Base-by-base conservation (phyloP, 1,140 invertebrate species). In the Aradophagus sp. region DNA sequence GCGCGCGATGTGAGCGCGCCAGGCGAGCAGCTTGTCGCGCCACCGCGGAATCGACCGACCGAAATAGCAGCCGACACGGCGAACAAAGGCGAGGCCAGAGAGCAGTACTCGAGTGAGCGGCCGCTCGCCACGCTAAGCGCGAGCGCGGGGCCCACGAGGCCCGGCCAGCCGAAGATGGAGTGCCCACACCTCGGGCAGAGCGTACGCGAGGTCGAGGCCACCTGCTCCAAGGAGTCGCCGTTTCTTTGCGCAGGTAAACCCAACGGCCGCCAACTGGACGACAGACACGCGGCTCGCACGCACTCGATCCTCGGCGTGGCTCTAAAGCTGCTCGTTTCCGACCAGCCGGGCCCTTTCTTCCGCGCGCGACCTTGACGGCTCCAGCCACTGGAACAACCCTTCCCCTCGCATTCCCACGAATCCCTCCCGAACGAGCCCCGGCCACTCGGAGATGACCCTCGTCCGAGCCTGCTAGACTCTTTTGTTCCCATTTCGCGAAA, bases 161-260 rank as follows among this genome's bases (percentile, higher is more conserved):
- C 61, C 71, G 58, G 29, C 31, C 38, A 71, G 66, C 36, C 72
- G 83, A 75, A 82, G 42, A 89, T 89, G 88, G 88, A 89, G 86
- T 89, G 88, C 83, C 83, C 87, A 76, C 88, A 89, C 84, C 86
- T 89, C 70, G 84, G 83, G 81, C 87, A 87, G 83, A 87, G 88
- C 84, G 85, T 89, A 74, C 87, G 87, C 77, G 79, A 87, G 79
- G 84, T 86, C 75, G 81, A 83, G 77, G 80, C 77, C 27, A 77
- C 70, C 66, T 73, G 75, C 67, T 69, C 75, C 23, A 80, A 80
- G 69, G 79, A 80, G 69, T 73, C 77, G 53, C 73, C 79, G 45
- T 78, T 75, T 77, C 67, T 77, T 68, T 77, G 74, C 69, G 73
- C 76, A 79, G 77, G 80, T 82, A 81, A 72, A 63, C 12, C 14